Evolutionary conservation across 35 echinoderm and acorn worm species (phyloP).

Genomic region (Holothuria glaberrima): DNA sequence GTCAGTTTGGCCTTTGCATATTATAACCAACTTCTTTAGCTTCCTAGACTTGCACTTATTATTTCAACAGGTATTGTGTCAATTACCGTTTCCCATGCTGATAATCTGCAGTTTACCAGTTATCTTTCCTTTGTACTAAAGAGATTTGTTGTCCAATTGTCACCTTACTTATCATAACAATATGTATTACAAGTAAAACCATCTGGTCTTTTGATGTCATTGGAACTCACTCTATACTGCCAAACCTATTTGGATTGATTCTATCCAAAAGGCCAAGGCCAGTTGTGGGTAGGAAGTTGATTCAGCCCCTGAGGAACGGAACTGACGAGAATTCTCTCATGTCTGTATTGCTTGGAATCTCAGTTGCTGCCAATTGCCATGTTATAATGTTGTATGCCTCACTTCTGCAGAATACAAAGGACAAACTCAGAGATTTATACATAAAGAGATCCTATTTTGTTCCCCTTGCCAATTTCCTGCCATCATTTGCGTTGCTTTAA

Average conservation of each 20-base stretch:
- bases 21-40: too few species aligned
- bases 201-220: conserved; percentile 13
- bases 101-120: neutral
- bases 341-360: neutral
- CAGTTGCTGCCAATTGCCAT: neutral
- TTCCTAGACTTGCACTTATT: neutral
- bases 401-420: neutral
- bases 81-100: conserved; percentile 30
- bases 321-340: conserved; percentile 25
- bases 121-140: neutral
- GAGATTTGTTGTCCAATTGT: conserved; percentile 12
- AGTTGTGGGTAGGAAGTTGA: conserved; percentile 26
- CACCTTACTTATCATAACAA: conserved; percentile 27
- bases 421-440: neutral
- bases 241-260: too few species aligned
- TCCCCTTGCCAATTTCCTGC: conserved; percentile 41
- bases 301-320: conserved; percentile 32
- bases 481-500: neutral
- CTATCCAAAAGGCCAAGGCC: conserved; percentile 29
- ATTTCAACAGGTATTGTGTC: conserved; percentile 11
- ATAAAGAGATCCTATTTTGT: neutral
- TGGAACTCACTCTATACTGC: too few species aligned
- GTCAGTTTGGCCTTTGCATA: too few species aligned
- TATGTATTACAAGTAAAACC: conserved; percentile 40
- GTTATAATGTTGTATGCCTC: neutral